Conservation (phyloP, 2,797 vertebrate genomes). For the Hylomyscus alleni region DNA sequence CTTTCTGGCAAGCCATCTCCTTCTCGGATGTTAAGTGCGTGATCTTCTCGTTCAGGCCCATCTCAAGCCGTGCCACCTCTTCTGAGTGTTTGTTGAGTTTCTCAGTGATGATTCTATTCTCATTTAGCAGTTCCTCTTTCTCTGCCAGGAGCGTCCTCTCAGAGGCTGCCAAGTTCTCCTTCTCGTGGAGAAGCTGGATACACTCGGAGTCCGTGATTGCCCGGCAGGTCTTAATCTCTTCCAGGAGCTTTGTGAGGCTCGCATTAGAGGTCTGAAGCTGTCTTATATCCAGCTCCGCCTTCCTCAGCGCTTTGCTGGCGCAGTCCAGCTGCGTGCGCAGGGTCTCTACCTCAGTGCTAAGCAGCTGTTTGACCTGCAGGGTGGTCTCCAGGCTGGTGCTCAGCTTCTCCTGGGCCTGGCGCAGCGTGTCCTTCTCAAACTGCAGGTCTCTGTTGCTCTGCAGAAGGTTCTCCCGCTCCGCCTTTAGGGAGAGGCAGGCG, state of each 20-base stretch:
- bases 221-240: slow-evolving; percentile 93
- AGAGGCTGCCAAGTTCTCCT: slow-evolving; percentile 90
- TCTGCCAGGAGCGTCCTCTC: slow-evolving; percentile 91
- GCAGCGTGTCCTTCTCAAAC: slow-evolving; percentile 84
- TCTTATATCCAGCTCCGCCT: slow-evolving; percentile 83
- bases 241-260: slow-evolving; percentile 90
- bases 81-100: slow-evolving; percentile 87
- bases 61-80: slow-evolving; percentile 85
- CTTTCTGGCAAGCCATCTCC: slow-evolving; percentile 86
- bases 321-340: slow-evolving; percentile 88
- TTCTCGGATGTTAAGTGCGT: slow-evolving; percentile 90
- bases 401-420: slow-evolving; percentile 80
- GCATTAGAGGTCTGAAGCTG: slow-evolving; percentile 92
- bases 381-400: slow-evolving; percentile 67
- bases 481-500: slow-evolving; percentile 75
- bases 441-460: slow-evolving; percentile 81
- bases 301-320: slow-evolving; percentile 87
- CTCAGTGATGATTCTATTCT: slow-evolving; percentile 89
- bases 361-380: slow-evolving; percentile 86
- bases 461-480: slow-evolving; percentile 78
- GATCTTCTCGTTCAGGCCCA: slow-evolving; percentile 85
- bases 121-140: slow-evolving; percentile 90
- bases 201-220: slow-evolving; percentile 91
- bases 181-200: slow-evolving; percentile 93
- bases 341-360: slow-evolving; percentile 85